Conservation (phyloP, 2,113 vertebrate species). For the Cervus canadensis region DNA sequence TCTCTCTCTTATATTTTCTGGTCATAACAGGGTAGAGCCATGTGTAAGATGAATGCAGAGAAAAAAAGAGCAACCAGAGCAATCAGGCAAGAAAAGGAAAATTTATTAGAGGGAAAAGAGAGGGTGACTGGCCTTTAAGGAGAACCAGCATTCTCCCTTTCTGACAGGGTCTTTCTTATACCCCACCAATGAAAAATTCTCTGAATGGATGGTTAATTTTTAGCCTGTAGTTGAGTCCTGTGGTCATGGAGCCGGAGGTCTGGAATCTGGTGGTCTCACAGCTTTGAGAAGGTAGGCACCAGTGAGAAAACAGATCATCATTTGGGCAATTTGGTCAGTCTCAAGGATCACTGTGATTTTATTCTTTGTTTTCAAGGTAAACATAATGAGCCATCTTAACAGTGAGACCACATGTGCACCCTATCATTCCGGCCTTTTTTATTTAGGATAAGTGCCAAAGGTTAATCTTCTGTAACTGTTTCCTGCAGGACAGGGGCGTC, state of each 20-base stretch:
- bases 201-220: background rate
- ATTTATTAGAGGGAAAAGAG: background rate
- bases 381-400: background rate
- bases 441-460: background rate
- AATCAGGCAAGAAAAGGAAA: background rate
- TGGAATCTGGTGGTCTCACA: background rate
- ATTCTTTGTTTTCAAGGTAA: background rate
- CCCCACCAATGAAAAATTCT: background rate
- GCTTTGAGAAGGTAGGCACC: background rate
- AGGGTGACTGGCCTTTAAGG: background rate
- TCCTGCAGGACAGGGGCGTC: background rate
- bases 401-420: background rate
- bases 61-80: background rate
- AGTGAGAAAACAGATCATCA: background rate
- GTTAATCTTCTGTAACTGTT: background rate
- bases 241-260: background rate
- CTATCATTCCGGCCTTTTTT: background rate
- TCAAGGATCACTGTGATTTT: background rate
- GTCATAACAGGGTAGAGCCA: background rate
- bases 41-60: background rate
- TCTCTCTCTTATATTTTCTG: slow-evolving; percentile 29
- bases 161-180: background rate
- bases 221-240: background rate
- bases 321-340: background rate
- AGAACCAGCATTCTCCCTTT: background rate